Base-by-base conservation (phyloP, 2,113 vertebrate species). In the Petrocephalus microphthalmus region DNA sequence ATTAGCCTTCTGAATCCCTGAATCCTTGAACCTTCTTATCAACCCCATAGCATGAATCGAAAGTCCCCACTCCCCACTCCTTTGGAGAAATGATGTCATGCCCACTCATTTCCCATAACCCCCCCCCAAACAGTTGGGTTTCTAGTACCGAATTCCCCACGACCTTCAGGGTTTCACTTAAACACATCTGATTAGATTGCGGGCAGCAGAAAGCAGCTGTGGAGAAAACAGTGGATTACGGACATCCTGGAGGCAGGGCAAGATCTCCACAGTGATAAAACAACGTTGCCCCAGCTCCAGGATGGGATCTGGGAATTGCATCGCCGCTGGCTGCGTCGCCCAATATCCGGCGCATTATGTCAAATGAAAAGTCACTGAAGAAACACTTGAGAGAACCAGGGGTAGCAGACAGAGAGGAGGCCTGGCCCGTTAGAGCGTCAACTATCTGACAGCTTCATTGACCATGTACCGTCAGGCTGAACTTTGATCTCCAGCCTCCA, bases 321-420 rank as follows among this genome's bases (percentile, higher is more conserved):
- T 47, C 2, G 88, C 51, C 37, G 33, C 53, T 85, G 86, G 88
- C 84, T 89, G 11, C 45, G 56, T 81, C 54, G 87, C 52, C 52
- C 67, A 81, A 74, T 52, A 85, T 86, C 71, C 88, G 86, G 49
- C 47, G 25, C 57, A 37, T 49, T 54, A 74, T 78, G 29, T 89
- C 60, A 86, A 85, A 88, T 88, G 88, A 85, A 89, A 89, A 89
- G 88, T 88, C 82, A 71, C 42, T 67, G 88, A 67, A 85, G 49
- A 85, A 88, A 60, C 83, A 85, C 56, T 67, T 33, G 15, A 53
- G 22, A 25, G 56, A 85, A 11, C 37, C 53, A n/a, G 11, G n/a
- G 81, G 56, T n/a, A 19, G 54, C 45, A 84, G 37, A 88, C 51
- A 29, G 54, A 45, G 33, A 88, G 81, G 83, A 53, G 25, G 81